Conservation (phyloP, 2,797 vertebrate genomes). For the Enteromius treurensis region DNA sequence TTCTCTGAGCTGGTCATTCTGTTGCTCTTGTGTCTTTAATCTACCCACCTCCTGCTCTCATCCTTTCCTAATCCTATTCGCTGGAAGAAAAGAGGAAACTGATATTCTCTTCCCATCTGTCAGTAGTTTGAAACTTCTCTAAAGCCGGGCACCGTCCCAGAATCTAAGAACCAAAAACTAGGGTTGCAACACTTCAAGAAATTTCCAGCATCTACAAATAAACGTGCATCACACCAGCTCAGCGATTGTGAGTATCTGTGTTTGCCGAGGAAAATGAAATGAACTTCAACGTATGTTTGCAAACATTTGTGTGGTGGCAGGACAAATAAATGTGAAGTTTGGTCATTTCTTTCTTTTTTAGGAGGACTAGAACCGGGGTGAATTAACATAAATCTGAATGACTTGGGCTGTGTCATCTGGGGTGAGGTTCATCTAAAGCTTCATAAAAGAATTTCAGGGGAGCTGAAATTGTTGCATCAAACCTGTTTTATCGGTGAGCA, state of each 20-base stretch:
- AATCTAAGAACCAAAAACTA: background rate
- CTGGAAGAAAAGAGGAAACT: slow-evolving; percentile 32
- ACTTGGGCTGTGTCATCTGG: background rate
- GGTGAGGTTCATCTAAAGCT: background rate
- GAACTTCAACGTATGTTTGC: background rate
- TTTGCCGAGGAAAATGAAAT: background rate
- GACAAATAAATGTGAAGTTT: background rate
- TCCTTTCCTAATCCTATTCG: slow-evolving; percentile 33
- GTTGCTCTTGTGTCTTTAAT: slow-evolving; percentile 14
- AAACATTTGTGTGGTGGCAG: background rate
- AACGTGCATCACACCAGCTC: background rate
- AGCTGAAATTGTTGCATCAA: slow-evolving; percentile 42
- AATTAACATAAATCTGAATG: background rate
- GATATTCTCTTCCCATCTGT: slow-evolving; percentile 51
- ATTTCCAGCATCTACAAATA: slow-evolving; percentile 13
- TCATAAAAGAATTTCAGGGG: slow-evolving; percentile 24
- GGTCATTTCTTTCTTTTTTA: background rate
- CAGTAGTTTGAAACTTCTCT: slow-evolving; percentile 9
- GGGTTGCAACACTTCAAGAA: background rate
- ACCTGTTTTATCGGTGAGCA: background rate
- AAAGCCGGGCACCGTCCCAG: slow-evolving; percentile 1
- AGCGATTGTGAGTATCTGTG: background rate
- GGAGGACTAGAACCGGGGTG: background rate
- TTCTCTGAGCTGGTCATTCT: slow-evolving; percentile 27
- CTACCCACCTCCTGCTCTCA: slow-evolving; percentile 27